These are phyloP conservation scores for Phasianus colchicus DNA, from an alignment of 2,113 vertebrate species.

Conservation along the genomic window DNA sequence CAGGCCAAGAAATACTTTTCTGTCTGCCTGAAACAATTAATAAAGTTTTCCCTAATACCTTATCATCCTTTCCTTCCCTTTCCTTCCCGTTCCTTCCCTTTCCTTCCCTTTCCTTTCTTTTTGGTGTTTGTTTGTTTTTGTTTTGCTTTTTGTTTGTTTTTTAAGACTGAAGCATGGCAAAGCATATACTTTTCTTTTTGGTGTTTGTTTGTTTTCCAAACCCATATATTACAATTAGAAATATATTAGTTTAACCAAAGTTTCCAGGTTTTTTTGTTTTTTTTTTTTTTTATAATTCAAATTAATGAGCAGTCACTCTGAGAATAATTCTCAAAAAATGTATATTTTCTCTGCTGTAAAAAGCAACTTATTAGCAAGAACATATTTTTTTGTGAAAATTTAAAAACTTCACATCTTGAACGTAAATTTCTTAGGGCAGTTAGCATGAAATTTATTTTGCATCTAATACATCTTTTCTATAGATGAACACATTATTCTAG, in stretches of 20 bases:
- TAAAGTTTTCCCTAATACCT: background rate
- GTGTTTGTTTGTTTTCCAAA: background rate
- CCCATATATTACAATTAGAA: background rate
- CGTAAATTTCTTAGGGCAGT: background rate
- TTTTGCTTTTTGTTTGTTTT: too few species aligned
- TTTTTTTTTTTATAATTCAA: background rate
- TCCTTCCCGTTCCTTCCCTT: too few species aligned
- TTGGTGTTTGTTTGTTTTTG: background rate
- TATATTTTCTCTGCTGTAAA: background rate
- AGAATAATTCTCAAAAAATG: background rate
- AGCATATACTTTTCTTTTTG: background rate
- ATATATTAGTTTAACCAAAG: background rate
- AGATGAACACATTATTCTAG: background rate
- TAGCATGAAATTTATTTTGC: background rate
- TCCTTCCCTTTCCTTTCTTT: too few species aligned
- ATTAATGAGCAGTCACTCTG: background rate
- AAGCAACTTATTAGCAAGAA: fast-evolving
- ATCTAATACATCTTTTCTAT: background rate
- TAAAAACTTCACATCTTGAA: background rate
- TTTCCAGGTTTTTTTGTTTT: fast-evolving
- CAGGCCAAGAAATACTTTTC: background rate
- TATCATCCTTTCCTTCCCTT: fast-evolving
- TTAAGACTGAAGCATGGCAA: background rate
- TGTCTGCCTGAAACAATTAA: background rate
- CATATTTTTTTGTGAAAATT: background rate